These are phyloP conservation scores for Macroglossus sobrinus DNA, from an alignment of 2,113 vertebrate species.

Conservation along the genomic window DNA sequence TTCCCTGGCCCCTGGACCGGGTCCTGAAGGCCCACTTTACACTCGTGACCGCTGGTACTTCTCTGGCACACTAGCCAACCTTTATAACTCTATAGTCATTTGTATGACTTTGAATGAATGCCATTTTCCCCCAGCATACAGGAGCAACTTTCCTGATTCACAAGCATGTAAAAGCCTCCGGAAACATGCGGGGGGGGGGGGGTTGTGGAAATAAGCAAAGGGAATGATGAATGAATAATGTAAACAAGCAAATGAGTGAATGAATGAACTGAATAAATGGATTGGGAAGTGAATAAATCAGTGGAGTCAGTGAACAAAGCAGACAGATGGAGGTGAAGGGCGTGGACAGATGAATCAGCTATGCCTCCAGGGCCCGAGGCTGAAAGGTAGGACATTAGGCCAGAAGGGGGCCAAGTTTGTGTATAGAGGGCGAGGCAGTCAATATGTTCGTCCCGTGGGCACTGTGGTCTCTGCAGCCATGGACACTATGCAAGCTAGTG, in stretches of 20 bases:
- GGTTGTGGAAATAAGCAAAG: not conserved
- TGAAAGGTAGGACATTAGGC: not conserved
- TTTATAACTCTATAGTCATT: not conserved
- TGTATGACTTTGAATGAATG: not conserved
- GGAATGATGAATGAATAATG: not conserved
- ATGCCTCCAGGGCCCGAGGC: no score
- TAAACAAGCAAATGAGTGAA: not conserved
- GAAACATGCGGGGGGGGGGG: not conserved
- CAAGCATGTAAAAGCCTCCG: not conserved
- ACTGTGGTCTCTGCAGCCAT: not conserved
- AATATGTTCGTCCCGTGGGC: not conserved
- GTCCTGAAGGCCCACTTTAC: no score
- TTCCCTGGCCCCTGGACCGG: not conserved
- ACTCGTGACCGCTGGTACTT: not conserved
- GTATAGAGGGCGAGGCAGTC: not conserved
- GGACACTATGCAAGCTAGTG: not conserved
- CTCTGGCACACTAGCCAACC: accelerated
- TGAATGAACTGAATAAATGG: not conserved
- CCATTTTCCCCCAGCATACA: not conserved
- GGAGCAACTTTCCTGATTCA: not conserved
- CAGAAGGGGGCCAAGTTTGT: not conserved
- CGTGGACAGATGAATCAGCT: not conserved
- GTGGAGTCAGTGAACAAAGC: accelerated
- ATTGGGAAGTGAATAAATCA: not conserved
- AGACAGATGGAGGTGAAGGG: not conserved